Evolutionary conservation across 2,797 vertebrate species (phyloP), one percentile per base, ranked within the genome.

Genomic region (Enteromius afrohamiltoni): DNA sequence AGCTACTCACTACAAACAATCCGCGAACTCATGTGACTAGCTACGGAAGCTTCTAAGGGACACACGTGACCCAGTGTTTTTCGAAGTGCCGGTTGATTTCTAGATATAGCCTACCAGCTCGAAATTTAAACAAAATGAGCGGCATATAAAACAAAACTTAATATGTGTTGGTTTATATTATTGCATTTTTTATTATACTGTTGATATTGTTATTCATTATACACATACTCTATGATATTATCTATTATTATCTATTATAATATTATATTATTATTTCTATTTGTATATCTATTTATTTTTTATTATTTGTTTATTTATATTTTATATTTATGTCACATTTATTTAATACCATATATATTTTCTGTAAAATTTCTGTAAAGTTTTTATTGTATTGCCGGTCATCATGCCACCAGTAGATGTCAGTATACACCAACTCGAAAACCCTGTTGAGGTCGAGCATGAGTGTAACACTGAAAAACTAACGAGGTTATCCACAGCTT

Each of bases 31-130:
- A 92, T 86, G 90, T 94, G 93, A 93, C 90, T 67, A 23, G 70
- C 87, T 92, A 94, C 93, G 93, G 93, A 93, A 92, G 91, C 93
- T 77, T 42, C 37, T 1, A 10, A 0, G 0, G 91, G 88, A 90
- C 91, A 88, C 0, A 3, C 34, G 3, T 65, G 26, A 49, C 8
- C 5, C 3, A 14, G 17, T 6, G 37, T 78, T 64, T 40, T 55
- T 23, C 51, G 42, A 71, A 77, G 31, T 31, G 10, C 14, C 5
- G 45, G 14, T 47, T 55, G 19, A 42, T 49, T 60, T 42, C 7
- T 58, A 2, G 7, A 40, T 69, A 5, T 14, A 69, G n/a, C n/a
- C n/a, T n/a, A n/a, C n/a, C 19, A n/a, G 37, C 6, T 2, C 45
- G 4, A 26, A 21, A 13, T 31, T 9, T 29, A 31, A 23, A 69